Conservation (phyloP, 2,888 invertebrate genomes). For the Parnassius smintheus region DNA sequence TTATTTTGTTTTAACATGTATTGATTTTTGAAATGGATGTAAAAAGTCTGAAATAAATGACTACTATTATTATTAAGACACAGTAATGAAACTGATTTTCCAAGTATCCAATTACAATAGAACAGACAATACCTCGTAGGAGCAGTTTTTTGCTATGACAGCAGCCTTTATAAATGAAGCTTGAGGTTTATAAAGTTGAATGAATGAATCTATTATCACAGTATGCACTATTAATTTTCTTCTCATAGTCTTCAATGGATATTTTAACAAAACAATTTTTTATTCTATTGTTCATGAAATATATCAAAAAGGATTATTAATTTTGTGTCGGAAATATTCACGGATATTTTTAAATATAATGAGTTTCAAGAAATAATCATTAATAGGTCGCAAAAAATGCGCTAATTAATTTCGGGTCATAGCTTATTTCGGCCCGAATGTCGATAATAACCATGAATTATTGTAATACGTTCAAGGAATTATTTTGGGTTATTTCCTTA, state of each 20-base stretch:
- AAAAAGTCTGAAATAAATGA: too few species aligned
- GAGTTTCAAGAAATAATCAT: not conserved
- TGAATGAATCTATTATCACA: constrained; percentile 13
- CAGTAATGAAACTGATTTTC: not conserved
- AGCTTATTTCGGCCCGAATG: constrained; percentile 5
- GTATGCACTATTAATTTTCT: constrained; percentile 12
- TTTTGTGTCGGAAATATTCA: constrained; percentile 21
- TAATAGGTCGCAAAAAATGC: not conserved
- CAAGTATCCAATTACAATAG: not conserved
- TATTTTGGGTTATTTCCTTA: too few species aligned
- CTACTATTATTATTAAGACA: too few species aligned
- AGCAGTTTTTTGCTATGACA: not conserved
- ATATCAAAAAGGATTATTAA: constrained; percentile 20
- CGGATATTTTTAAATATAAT: constrained; percentile 6
- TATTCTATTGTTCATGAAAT: constrained; percentile 13
- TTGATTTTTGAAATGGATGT: too few species aligned
- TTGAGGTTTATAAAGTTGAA: constrained; percentile 1
- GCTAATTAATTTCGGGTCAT: not conserved
- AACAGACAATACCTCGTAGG: not conserved
- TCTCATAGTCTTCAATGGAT: constrained; percentile 7
- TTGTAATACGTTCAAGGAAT: too few species aligned
- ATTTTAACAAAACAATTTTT: constrained; percentile 8
- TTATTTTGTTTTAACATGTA: too few species aligned
- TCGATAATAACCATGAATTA: not conserved
- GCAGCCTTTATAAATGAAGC: constrained; percentile 6